Evolutionary conservation across 2,888 invertebrate genomes (phyloP).

Genomic region (Augochlorella aurata): DNA sequence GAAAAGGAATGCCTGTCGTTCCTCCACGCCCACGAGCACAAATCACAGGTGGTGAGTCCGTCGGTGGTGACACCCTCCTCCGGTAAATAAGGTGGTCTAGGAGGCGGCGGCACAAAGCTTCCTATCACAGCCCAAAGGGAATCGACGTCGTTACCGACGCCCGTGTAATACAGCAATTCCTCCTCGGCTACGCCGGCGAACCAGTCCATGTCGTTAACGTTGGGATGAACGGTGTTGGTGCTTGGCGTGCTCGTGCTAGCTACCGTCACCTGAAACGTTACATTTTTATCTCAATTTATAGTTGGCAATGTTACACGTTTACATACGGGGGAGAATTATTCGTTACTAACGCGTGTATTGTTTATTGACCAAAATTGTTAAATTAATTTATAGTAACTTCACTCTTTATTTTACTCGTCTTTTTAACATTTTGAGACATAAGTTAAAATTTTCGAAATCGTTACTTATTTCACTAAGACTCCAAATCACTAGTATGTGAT

Average conservation of each 20-base stretch:
- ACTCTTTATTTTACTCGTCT: no score
- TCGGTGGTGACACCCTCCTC: slow-evolving; percentile 86
- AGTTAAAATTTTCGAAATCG: no score
- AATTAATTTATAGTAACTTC: no score
- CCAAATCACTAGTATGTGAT: no score
- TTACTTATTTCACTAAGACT: no score
- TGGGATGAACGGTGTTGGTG: slow-evolving; percentile 74
- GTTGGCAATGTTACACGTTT: no score
- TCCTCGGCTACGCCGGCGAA: slow-evolving; percentile 80
- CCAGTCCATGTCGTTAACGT: slow-evolving; percentile 80
- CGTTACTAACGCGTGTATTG: no score
- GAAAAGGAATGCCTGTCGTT: slow-evolving; percentile 84
- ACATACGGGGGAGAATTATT: no score
- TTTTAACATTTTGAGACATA: no score
- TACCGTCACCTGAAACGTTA: slow-evolving; percentile 58
- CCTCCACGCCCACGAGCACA: slow-evolving; percentile 88
- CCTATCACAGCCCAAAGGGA: slow-evolving; percentile 81
- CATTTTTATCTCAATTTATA: neutral
- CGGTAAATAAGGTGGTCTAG: slow-evolving; percentile 85
- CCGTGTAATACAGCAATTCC: slow-evolving; percentile 79
- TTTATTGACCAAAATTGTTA: no score
- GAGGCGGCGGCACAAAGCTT: slow-evolving; percentile 87
- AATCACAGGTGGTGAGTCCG: slow-evolving; percentile 89
- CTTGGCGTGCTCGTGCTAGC: slow-evolving; percentile 61
- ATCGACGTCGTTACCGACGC: slow-evolving; percentile 77